Evolutionary conservation across 2,888 invertebrate genomes (phyloP), one percentile per base, ranked within the genome.

Genomic region (Himalopsyche japonica): DNA sequence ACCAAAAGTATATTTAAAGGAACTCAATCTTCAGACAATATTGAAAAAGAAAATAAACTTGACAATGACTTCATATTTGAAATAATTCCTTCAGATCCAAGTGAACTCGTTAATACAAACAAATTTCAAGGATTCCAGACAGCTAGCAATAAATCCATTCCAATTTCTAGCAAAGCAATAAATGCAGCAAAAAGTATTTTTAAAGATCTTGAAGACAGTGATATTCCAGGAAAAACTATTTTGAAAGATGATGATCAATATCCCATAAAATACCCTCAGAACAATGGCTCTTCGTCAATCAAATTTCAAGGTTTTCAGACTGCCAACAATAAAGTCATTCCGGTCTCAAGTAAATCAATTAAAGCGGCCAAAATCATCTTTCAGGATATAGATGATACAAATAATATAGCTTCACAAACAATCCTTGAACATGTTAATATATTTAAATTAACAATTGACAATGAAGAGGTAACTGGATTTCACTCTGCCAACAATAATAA

Each of bases 401-500:
- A 64, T 24, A 24, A 18, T 12, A 70, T 30, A 30, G 27, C 3
- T 5, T 27, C 30, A 27, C 30, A 70, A 27, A 15, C 10, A 27
- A 70, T 30, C 12, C 30, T 70, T 70, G 30, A 70, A 5, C 7
- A 6, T n/a, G n/a, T n/a, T n/a, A n/a, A n/a, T n/a, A n/a, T n/a
- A n/a, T n/a, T n/a, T n/a, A n/a, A n/a, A n/a, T n/a, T n/a, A n/a
- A n/a, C n/a, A n/a, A n/a, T n/a, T n/a, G n/a, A 37, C 24, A 70
- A 1, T 70, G 12, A 49, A n/a, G 10, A 12, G 12, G 84, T 87
- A 85, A 88, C 87, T 80, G 89, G 89, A 27, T 91, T 91, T 84
- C 88, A 89, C 88, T 91, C 90, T 18, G 90, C 90, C 20, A 89
- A 87, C 87, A 90, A 91, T 87, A 88, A 88, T 89, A 88, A 89